These are phyloP conservation scores for Struthio camelus DNA, from an alignment of 2,113 vertebrate species.

Conservation along the genomic window DNA sequence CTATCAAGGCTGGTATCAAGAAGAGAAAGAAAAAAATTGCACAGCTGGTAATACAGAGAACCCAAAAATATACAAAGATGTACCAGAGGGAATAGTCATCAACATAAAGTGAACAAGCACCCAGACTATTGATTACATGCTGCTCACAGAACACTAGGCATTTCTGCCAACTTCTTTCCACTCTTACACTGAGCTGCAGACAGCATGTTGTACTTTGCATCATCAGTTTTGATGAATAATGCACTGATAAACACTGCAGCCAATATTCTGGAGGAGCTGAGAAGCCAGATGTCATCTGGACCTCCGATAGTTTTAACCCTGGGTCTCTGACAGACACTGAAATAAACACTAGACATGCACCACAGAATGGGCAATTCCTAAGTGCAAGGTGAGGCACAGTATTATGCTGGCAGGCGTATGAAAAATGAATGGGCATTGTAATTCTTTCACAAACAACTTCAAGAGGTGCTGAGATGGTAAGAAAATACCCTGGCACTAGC, in stretches of 20 bases:
- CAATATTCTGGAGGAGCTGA: slow-evolving; percentile 77
- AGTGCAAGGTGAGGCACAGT: background rate
- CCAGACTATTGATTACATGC: slow-evolving; percentile 83
- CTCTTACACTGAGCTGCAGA: slow-evolving; percentile 76
- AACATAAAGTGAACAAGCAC: slow-evolving; percentile 82
- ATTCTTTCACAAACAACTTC: slow-evolving; percentile 9
- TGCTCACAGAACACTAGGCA: slow-evolving; percentile 82
- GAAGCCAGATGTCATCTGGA: slow-evolving; percentile 86
- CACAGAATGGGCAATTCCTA: slow-evolving; percentile 51
- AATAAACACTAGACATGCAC: slow-evolving; percentile 49
- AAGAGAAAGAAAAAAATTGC: slow-evolving; percentile 71
- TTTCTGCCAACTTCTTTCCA: slow-evolving; percentile 81
- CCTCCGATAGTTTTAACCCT: slow-evolving; percentile 81
- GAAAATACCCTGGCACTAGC: background rate
- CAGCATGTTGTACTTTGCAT: slow-evolving; percentile 85
- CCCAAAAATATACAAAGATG: slow-evolving; percentile 80
- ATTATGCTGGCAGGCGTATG: background rate
- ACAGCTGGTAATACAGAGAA: slow-evolving; percentile 82
- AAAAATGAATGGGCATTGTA: slow-evolving; percentile 18
- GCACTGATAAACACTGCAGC: slow-evolving; percentile 85
- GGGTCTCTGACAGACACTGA: slow-evolving; percentile 76
- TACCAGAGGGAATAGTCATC: slow-evolving; percentile 84
- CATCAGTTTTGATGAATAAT: slow-evolving; percentile 87
- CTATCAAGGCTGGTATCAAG: slow-evolving; percentile 71
- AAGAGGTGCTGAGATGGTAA: background rate